phyloP scores from a whole-genome alignment of 2,113 vertebrate species.

The Trichechus manatus region DNA sequence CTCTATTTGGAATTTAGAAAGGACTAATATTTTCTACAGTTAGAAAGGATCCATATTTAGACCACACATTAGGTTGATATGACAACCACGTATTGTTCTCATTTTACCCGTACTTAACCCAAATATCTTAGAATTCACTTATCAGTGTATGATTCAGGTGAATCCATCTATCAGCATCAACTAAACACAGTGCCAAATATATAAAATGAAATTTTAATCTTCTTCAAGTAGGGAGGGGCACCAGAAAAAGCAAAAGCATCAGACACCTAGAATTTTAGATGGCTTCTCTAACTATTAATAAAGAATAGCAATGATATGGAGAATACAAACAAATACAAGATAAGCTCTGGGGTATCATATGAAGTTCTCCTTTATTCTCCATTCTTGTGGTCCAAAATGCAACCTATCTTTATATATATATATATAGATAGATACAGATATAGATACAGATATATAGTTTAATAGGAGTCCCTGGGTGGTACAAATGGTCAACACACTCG shows the following conservation, averaged over 20 bases:
- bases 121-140: constrained; percentile 6
- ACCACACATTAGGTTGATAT: background rate
- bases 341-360: background rate
- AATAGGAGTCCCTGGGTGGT: background rate
- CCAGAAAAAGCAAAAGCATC: background rate
- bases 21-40: constrained; percentile 14
- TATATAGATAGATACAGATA: background rate
- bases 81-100: background rate
- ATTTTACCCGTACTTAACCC: background rate
- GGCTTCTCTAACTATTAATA: background rate
- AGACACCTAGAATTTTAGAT: background rate
- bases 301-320: background rate
- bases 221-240: background rate
- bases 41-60: background rate
- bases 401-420: background rate
- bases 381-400: background rate
- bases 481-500: background rate
- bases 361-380: background rate
- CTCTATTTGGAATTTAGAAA: background rate
- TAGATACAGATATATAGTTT: background rate
- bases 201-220: constrained; percentile 12
- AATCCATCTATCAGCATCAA: background rate
- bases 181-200: background rate
- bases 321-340: background rate
- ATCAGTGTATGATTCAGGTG: background rate